Percentiles rank a stretch among this genome's conserved stretches.
phyloP scores from a whole-genome alignment of 2,113 vertebrate species.

The Galemys pyrenaicus region DNA sequence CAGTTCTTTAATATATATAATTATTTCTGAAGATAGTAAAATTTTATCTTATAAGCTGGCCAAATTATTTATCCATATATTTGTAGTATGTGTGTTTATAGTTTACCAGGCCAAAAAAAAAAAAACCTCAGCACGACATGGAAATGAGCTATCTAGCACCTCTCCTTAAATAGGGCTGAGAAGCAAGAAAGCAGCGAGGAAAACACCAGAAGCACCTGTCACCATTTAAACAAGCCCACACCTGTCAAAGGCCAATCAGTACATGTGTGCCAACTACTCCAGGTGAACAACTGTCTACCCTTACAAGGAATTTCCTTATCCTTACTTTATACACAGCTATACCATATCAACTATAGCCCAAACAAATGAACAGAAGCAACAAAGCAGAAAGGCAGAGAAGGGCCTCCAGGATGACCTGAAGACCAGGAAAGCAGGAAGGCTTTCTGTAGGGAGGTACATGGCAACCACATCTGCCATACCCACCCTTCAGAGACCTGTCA shows the following conservation, averaged over 20 bases:
- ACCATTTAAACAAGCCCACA: neutral
- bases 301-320: neutral
- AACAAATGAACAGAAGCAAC: neutral
- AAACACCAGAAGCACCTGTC: neutral
- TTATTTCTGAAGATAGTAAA: neutral
- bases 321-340: neutral
- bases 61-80: neutral
- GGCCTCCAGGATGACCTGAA: neutral
- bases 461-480: neutral
- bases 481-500: neutral
- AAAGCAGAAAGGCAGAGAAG: neutral
- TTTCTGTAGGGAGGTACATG: accelerated
- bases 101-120: neutral
- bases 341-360: neutral
- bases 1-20: conserved; percentile 11
- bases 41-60: neutral
- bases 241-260: neutral
- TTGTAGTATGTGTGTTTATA: neutral
- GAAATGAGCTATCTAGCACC: neutral
- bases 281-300: neutral
- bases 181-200: neutral
- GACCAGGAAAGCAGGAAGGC: neutral
- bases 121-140: neutral
- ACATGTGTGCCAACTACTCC: neutral
- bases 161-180: neutral